Evolutionary conservation across 1,140 invertebrate genomes (phyloP), one percentile per base, ranked within the genome.

Genomic region (Agrilus planipennis): DNA sequence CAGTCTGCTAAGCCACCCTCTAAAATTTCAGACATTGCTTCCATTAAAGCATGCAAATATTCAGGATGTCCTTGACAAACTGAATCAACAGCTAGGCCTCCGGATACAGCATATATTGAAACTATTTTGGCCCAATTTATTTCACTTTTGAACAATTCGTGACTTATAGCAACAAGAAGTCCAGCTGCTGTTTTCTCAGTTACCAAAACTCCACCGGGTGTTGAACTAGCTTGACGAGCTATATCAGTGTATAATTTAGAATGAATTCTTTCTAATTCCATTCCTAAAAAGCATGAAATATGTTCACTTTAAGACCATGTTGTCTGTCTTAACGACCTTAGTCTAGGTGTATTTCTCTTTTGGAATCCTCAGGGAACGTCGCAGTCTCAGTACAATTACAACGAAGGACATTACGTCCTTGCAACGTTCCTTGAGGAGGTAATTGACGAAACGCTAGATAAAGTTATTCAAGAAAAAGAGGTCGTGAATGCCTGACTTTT

Each of bases 41-140:
- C 67, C 50, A 75, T 58, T 44, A 83, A 62, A 17, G 65, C 65
- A n/a, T 71, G 65, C 14, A 82, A 56, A 50, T 72, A 75, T 43
- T 82, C 78, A 1, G 69, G 69, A 55, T 76, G 75, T 2, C 75
- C 75, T 51, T 75, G 72, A 2, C 70, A 64, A 2, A 81, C 77
- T 52, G 75, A 79, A 46, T 84, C 81, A 0, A 79, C 72, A 0
- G 78, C 77, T 2, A 83, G 60, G 0, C 77, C 78, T 2, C 77
- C 79, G 6, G 77, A 73, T 6, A 84, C 66, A 4, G 76, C 73
- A 55, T 73, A 79, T 14, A 83, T 53, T 0, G 80, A 74, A 2
- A 81, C 70, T 12, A 84, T 68, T 59, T 79, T 76, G 23, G 72
- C 71, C 79, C 78, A 81, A 1, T 69, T 77, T 21, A 79, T 70